These are phyloP conservation scores for Solenodon paradoxus DNA, from an alignment of 2,113 vertebrate species.

Conservation along the genomic window DNA sequence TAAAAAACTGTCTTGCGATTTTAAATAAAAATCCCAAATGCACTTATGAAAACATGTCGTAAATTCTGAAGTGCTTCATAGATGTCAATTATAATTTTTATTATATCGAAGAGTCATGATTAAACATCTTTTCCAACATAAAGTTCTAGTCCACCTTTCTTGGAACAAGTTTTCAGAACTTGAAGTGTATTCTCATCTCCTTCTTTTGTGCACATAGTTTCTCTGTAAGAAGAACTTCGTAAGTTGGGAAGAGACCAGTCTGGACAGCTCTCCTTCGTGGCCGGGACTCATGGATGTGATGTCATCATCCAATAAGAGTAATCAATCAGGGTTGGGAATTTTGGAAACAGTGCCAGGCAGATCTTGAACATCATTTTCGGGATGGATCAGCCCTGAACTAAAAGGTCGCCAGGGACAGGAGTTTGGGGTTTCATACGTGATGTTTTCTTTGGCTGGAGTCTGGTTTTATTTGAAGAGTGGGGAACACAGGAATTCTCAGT, in stretches of 20 bases:
- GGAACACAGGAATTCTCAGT: neutral
- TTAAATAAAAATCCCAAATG: slow-evolving; percentile 3
- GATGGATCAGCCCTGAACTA: neutral
- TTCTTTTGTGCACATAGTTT: neutral
- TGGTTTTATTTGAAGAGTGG: slow-evolving; percentile 26
- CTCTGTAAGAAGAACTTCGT: neutral
- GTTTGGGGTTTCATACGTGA: neutral
- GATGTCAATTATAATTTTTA: neutral
- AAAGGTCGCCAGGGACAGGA: neutral
- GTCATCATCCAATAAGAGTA: neutral
- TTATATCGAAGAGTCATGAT: neutral
- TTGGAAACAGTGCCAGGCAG: neutral
- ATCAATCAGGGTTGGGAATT: neutral
- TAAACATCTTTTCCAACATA: neutral
- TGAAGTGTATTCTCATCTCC: neutral
- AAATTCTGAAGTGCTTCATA: neutral
- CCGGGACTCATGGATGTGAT: neutral
- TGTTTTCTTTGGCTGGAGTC: slow-evolving; percentile 40
- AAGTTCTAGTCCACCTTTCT: accelerated
- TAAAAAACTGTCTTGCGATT: neutral
- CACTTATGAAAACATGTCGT: neutral
- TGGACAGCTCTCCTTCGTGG: neutral
- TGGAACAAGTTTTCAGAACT: neutral
- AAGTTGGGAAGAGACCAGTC: neutral
- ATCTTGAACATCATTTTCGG: neutral